Evolutionary conservation across 2,797 vertebrate species (phyloP).

Genomic region (Lacerta bilineata): DNA sequence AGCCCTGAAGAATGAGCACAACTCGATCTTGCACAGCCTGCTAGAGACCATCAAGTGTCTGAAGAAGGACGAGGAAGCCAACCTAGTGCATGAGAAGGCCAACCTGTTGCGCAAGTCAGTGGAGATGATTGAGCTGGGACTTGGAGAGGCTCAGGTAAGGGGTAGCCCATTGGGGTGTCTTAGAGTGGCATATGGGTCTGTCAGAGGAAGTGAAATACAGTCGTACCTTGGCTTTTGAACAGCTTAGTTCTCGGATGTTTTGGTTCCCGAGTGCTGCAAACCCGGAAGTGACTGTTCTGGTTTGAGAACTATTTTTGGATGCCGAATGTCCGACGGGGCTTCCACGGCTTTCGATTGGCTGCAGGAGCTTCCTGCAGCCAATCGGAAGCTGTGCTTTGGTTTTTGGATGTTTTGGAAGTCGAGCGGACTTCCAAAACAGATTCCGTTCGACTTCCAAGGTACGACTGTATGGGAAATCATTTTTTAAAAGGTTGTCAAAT

Average conservation of each 20-base stretch:
- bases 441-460: too few species aligned
- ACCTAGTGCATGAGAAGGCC: conserved; percentile 96
- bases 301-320: too few species aligned
- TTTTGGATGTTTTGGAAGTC: too few species aligned
- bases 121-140: conserved; percentile 97
- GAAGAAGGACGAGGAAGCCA: conserved; percentile 98
- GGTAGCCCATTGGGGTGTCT: background rate
- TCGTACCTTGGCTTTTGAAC: too few species aligned
- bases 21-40: conserved; percentile 97
- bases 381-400: too few species aligned
- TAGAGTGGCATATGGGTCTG: background rate
- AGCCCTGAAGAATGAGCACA: conserved; percentile 97
- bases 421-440: too few species aligned
- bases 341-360: too few species aligned
- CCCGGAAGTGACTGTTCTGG: too few species aligned
- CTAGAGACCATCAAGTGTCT: conserved; percentile 98
- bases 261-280: too few species aligned
- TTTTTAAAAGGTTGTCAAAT: background rate
- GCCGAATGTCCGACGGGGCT: too few species aligned
- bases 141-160: conserved; percentile 95
- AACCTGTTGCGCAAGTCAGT: conserved; percentile 94
- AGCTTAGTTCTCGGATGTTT: too few species aligned
- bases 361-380: too few species aligned
- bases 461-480: background rate
- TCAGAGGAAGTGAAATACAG: background rate